phyloP scores from a whole-genome alignment of 2,888 invertebrate species.

The Aricia artaxerxes region DNA sequence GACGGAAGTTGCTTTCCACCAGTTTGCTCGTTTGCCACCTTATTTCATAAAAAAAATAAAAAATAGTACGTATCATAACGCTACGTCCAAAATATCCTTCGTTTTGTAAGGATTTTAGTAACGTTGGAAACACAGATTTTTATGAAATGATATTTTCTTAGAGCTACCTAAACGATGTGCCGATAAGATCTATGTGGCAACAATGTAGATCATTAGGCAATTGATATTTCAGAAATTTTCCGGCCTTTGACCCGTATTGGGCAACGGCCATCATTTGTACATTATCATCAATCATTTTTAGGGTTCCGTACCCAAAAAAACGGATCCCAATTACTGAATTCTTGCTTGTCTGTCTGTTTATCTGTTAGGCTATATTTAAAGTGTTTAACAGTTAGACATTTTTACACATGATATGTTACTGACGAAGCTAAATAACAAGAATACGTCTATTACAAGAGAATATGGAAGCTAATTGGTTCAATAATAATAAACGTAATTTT shows the following conservation, averaged over 20 bases:
- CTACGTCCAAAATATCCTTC: too few relatives aligned
- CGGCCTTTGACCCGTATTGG: constrained; percentile 47
- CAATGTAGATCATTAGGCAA: constrained; percentile 27
- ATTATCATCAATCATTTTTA: constrained; percentile 40
- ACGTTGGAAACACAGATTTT: background rate
- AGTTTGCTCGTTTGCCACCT: too few relatives aligned
- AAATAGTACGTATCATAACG: too few relatives aligned
- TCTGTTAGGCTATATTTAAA: background rate
- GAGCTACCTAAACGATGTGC: background rate
- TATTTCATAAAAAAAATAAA: too few relatives aligned
- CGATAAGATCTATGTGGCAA: constrained; percentile 16
- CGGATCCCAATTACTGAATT: background rate
- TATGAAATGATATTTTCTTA: background rate
- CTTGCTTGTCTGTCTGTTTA: background rate
- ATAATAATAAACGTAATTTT: too few relatives aligned
- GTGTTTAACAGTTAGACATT: too few relatives aligned
- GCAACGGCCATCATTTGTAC: constrained; percentile 43
- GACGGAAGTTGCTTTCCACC: too few relatives aligned
- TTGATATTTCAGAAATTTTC: constrained; percentile 45
- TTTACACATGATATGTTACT: too few relatives aligned
- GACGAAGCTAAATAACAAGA: too few relatives aligned
- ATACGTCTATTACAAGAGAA: too few relatives aligned
- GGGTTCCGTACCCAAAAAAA: background rate
- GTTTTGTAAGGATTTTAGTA: background rate
- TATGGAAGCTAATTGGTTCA: too few relatives aligned